Percentiles rank a stretch among this genome's conserved stretches.
Conservation (phyloP, 2,797 vertebrate species). For the Hippocampus kuda region DNA sequence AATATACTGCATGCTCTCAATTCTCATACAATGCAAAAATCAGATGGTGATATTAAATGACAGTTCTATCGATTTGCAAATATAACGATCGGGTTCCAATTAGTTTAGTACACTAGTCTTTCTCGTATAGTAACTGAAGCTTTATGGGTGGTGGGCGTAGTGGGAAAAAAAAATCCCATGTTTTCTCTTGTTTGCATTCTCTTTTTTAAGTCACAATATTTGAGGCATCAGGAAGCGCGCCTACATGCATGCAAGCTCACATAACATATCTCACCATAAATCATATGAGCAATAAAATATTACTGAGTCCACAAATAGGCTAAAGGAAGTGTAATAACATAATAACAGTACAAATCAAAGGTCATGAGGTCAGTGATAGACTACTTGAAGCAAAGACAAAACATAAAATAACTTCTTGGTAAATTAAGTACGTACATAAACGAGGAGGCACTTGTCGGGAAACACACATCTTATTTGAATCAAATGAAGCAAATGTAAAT, state of each 20-base stretch:
- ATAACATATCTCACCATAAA: neutral
- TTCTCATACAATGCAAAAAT: too few species aligned
- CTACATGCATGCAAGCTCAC: neutral
- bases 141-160: constrained; percentile 12
- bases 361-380: constrained; percentile 2
- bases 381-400: neutral
- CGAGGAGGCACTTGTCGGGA: constrained; percentile 8
- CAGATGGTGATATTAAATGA: neutral
- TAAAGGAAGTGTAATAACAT: neutral
- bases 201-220: neutral
- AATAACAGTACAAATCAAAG: neutral
- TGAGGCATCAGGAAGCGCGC: neutral
- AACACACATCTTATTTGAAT: constrained; percentile 5
- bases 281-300: neutral
- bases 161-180: constrained; percentile 6
- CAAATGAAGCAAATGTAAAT: constrained; percentile 22
- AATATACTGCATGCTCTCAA: too few species aligned
- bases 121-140: neutral
- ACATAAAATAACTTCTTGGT: neutral
- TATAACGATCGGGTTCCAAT: neutral
- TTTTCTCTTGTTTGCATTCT: constrained; percentile 1
- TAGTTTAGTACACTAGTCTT: neutral
- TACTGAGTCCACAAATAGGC: neutral
- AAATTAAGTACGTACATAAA: neutral
- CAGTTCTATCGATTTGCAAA: neutral